These are phyloP conservation scores for Propithecus coquereli DNA, from an alignment of 2,113 vertebrate genomes.

Conservation along the genomic window DNA sequence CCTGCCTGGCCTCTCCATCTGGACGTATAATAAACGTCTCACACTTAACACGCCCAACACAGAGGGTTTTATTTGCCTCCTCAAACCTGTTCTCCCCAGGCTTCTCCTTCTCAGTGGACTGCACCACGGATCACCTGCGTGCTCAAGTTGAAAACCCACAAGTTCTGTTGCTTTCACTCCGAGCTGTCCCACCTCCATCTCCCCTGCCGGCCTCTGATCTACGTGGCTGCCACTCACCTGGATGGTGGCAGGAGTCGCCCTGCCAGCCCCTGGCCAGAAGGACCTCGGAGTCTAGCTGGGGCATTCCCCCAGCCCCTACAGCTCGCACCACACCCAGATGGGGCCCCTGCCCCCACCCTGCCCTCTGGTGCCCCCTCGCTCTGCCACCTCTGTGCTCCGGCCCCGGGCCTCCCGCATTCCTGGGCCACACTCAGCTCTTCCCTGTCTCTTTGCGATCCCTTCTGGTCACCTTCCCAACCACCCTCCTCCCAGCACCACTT, in stretches of 20 bases:
- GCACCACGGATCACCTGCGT: not conserved
- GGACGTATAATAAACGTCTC: fast-evolving
- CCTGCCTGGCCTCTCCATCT: not conserved
- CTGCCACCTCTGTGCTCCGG: not conserved
- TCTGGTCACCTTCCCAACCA: too few species aligned
- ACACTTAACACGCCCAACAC: not conserved
- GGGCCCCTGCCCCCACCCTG: not conserved
- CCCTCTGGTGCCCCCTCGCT: too few species aligned
- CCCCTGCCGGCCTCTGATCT: not conserved
- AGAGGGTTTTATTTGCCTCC: not conserved
- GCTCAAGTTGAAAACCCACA: not conserved
- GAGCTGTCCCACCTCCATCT: too few species aligned
- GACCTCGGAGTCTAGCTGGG: fast-evolving
- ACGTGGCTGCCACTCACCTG: not conserved
- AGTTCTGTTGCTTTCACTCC: not conserved
- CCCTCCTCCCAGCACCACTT: too few species aligned
- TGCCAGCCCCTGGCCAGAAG: not conserved
- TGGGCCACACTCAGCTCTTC: not conserved
- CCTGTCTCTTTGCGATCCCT: not conserved
- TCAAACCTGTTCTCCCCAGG: not conserved
- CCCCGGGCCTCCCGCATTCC: too few species aligned
- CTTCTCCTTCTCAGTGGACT: not conserved
- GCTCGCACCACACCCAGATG: fast-evolving
- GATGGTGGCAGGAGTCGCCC: fast-evolving
- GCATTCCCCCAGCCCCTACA: fast-evolving